phyloP scores from a whole-genome alignment of 2,888 invertebrate species.

The Ophion costatus region DNA sequence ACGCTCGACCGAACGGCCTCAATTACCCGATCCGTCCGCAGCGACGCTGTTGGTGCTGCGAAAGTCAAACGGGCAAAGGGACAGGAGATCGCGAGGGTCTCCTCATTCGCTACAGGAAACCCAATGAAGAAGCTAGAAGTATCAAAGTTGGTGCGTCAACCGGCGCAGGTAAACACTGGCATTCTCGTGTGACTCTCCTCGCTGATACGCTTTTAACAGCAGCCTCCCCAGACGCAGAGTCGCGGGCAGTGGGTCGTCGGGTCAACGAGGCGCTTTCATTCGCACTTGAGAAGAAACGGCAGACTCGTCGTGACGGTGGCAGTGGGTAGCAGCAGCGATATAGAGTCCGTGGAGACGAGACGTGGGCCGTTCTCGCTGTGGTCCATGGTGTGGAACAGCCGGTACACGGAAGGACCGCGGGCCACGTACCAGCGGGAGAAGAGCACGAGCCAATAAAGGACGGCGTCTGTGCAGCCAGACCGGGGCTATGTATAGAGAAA shows the following conservation, averaged over 20 bases:
- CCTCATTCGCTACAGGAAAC: too few relatives aligned
- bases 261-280: constrained; percentile 34
- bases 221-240: neutral
- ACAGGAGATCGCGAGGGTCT: too few relatives aligned
- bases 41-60: too few relatives aligned
- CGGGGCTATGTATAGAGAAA: constrained; percentile 29
- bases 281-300: neutral
- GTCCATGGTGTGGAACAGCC: constrained; percentile 57
- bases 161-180: too few relatives aligned
- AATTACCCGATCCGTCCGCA: too few relatives aligned
- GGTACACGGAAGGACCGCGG: constrained; percentile 58
- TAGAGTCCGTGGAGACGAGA: constrained; percentile 7
- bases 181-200: too few relatives aligned
- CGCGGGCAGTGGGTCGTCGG: constrained; percentile 34
- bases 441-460: constrained; percentile 48
- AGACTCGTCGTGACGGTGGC: constrained; percentile 20
- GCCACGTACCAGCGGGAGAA: constrained; percentile 40
- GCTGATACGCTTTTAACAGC: too few relatives aligned
- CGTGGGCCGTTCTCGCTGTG: constrained; percentile 7
- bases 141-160: too few relatives aligned
- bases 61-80: too few relatives aligned
- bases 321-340: constrained; percentile 30
- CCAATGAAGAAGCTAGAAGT: too few relatives aligned
- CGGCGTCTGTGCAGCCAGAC: constrained; percentile 43
- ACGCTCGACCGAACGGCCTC: too few relatives aligned